Percentiles rank a stretch among this genome's conserved stretches.
These are phyloP conservation scores for Pocillopora damicornis DNA, from an alignment of 64 coral and sea anemone species.

Conservation along the genomic window DNA sequence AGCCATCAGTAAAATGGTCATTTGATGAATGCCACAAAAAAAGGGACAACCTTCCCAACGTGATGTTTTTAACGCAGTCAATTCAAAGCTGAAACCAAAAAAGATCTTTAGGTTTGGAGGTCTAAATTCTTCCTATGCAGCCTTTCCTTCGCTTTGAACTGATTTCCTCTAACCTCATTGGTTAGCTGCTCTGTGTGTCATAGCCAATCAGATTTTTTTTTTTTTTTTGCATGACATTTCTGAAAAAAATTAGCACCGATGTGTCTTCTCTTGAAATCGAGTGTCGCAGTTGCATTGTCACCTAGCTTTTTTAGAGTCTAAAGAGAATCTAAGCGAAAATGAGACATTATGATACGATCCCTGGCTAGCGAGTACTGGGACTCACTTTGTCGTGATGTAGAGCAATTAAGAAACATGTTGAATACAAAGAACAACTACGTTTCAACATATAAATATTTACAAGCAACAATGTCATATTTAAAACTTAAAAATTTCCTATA, in stretches of 20 bases:
- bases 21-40: neutral
- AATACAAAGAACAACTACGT: neutral
- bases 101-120: no score
- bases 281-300: no score
- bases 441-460: slow-evolving; percentile 41
- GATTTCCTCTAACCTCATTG: neutral
- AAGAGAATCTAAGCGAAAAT: neutral
- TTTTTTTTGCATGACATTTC: no score
- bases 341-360: neutral
- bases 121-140: no score
- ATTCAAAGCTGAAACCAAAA: no score
- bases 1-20: neutral
- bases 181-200: neutral
- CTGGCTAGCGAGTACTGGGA: neutral
- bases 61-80: no score
- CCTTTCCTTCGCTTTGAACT: no score
- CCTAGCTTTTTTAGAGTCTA: neutral
- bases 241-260: no score
- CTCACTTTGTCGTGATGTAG: slow-evolving; percentile 9
- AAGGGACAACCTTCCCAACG: no score
- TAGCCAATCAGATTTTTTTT: no score
- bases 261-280: no score
- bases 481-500: slow-evolving; percentile 19
- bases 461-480: neutral
- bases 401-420: neutral